Conservation (phyloP, 37 sponge, comb jelly and placozoan species). For the Ianthella basta region DNA sequence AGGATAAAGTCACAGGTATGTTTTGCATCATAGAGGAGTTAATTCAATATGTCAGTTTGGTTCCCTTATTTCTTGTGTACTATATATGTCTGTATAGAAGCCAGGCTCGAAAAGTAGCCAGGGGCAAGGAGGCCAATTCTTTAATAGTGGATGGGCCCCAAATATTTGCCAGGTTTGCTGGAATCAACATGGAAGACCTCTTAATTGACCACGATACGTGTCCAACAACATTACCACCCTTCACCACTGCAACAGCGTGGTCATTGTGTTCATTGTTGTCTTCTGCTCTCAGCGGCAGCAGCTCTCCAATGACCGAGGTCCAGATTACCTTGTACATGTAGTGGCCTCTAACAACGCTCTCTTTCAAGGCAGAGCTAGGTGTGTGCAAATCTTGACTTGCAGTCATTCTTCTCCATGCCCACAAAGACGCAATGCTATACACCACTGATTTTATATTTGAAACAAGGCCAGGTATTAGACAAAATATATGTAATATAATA, state of each 20-base stretch:
- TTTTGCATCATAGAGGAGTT: too few species aligned
- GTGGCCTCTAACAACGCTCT: background rate
- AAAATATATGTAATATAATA: conserved; percentile 15
- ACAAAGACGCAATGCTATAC: too few species aligned
- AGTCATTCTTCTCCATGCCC: background rate
- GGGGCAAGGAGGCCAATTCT: too few species aligned
- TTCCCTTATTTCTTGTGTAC: too few species aligned
- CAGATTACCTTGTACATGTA: conserved; percentile 10
- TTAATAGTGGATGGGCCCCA: too few species aligned
- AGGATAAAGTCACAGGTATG: conserved; percentile 86
- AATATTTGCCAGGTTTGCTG: too few species aligned
- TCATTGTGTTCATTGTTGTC: conserved; percentile 29
- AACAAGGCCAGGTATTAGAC: conserved; percentile 20
- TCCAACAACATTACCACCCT: conserved; percentile 14
- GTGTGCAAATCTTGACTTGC: conserved; percentile 23
- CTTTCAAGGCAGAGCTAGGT: conserved; percentile 4
- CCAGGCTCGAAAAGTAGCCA: too few species aligned
- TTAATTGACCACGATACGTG: too few species aligned
- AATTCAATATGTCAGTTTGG: conserved; percentile 3
- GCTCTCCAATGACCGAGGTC: conserved; percentile 28
- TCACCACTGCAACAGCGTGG: conserved; percentile 33
- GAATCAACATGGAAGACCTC: too few species aligned
- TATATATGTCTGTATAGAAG: too few species aligned
- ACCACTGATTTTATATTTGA: conserved; percentile 14
- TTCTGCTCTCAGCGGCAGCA: conserved; percentile 15